Base-by-base conservation (phyloP, 1,140 invertebrate genomes). In the Pseudomyrmex dendroicus region DNA sequence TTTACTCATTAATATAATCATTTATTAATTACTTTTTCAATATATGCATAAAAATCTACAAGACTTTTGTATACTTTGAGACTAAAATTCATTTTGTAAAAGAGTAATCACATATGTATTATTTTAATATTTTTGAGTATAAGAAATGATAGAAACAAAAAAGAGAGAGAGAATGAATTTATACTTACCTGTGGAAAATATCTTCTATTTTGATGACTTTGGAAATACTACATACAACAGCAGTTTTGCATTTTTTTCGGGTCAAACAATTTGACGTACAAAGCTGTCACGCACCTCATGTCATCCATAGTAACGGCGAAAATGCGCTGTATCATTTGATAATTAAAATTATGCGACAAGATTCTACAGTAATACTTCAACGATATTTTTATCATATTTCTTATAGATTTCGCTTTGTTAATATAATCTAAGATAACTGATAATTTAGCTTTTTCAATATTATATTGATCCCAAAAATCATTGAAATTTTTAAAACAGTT, bases 211-310 rank as follows among this genome's bases (percentile, higher is more conserved):
- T 96, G 17, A 95, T 90, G 56, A 96, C 95, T 94, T 98, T 97
- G 62, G 95, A 95, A 17, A 97, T 96, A 91, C 97, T 96, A 91
- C 97, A 98, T 46, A 97, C 96, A 70, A 98, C 92, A 56, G 96
- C 95, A 59, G 96, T 96, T 89, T 96, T 96, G 57, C 95, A 94
- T 54, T 93, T 87, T 15, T 93, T 92, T 92, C 8, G 95, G 92
- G 90, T 96, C 94, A 89, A 97, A 96, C 52, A 98, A 91, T 25
- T 95, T 94, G 22, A 98, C 93, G 94, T 98, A 98, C 88, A 95
- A 95, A 25, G 93, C 90, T 7, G 96, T 97, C 61, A 98, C 96
- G 72, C 94, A 92, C 70, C 94, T 94, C 85, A 98, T 94, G 87
- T 97, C 96, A 1, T 95, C 95, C 2, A 95, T 91, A 0, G 95